Percentiles rank a stretch among this genome's conserved stretches.
phyloP scores from a whole-genome alignment of 2,797 vertebrate genomes.

The Podargus strigoides region DNA sequence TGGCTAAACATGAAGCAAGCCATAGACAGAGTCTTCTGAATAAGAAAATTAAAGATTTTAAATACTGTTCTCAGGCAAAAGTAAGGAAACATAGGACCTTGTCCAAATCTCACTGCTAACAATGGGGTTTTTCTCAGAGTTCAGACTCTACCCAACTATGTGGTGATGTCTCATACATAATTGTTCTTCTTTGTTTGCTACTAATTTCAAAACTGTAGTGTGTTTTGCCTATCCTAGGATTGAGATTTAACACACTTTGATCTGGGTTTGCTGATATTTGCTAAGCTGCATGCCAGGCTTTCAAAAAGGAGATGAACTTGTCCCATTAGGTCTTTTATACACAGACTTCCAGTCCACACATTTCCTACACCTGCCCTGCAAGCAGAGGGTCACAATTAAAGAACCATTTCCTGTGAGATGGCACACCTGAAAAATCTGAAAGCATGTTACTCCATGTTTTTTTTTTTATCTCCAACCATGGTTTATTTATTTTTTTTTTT shows the following conservation, averaged over 20 bases:
- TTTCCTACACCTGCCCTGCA: neutral
- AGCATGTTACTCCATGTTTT: neutral
- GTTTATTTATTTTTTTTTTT: neutral
- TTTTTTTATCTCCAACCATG: neutral
- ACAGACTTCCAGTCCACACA: neutral
- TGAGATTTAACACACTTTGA: neutral
- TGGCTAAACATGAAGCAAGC: neutral
- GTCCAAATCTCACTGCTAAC: neutral
- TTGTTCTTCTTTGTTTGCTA: neutral
- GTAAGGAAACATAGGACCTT: neutral
- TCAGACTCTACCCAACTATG: neutral
- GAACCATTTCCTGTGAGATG: neutral
- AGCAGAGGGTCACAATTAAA: neutral
- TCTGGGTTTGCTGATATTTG: neutral
- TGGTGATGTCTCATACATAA: neutral
- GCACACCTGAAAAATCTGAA: neutral
- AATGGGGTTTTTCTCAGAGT: neutral
- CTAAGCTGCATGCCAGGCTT: neutral
- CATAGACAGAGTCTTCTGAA: neutral
- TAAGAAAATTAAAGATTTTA: neutral
- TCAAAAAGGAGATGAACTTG: neutral
- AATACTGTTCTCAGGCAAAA: neutral
- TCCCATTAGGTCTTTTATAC: neutral
- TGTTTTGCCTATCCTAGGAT: neutral
- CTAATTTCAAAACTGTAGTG: neutral